Conservation (phyloP, 2,797 vertebrate species). For the Pseudomugil tenellus region DNA sequence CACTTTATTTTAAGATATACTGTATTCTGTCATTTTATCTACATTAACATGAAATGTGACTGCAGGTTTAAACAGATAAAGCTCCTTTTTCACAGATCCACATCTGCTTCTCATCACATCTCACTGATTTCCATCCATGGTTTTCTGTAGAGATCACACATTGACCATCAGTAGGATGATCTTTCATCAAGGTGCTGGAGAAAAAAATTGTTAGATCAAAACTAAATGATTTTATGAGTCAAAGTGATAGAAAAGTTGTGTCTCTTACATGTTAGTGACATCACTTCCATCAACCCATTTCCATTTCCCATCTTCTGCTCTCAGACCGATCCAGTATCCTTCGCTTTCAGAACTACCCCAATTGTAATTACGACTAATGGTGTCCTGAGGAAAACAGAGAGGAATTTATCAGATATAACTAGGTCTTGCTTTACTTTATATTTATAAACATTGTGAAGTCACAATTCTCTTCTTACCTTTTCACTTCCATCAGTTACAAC, state of each 20-base stretch:
- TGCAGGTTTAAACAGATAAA: constrained; percentile 20
- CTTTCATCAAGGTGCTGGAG: not conserved
- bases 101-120: rapidly evolving
- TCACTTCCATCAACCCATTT: constrained; percentile 50
- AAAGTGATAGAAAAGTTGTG: not conserved
- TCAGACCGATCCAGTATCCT: constrained; percentile 69
- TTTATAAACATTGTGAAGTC: not conserved
- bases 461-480: constrained; percentile 39
- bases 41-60: no score
- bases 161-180: rapidly evolving
- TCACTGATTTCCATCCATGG: rapidly evolving
- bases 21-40: no score
- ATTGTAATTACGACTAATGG: rapidly evolving
- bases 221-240: not conserved
- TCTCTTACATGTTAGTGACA: constrained; percentile 32
- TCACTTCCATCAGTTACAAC: constrained; percentile 10
- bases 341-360: rapidly evolving
- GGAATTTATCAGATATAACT: not conserved
- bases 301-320: constrained; percentile 31
- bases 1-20: no score
- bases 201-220: not conserved
- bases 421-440: no score
- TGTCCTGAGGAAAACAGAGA: constrained; percentile 31
- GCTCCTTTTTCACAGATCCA: constrained; percentile 53
- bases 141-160: rapidly evolving